Percentiles rank a stretch among this genome's conserved stretches.
These are phyloP conservation scores for Carassius auratus DNA, from an alignment of 2,113 vertebrate species.

Conservation along the genomic window DNA sequence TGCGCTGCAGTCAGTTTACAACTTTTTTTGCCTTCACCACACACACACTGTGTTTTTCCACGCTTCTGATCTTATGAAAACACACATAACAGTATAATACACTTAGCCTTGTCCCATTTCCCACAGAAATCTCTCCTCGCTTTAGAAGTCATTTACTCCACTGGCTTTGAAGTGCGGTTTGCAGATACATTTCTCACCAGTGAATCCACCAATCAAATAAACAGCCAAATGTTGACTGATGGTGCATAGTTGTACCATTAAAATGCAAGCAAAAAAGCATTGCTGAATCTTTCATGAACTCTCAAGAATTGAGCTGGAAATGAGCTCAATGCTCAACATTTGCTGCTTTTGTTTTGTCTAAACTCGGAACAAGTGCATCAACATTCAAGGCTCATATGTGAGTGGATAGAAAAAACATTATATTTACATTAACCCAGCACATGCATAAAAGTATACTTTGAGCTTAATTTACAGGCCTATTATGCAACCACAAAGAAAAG, in stretches of 20 bases:
- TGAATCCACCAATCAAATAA: constrained; percentile 1
- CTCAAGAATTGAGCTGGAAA: not conserved
- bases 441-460: not conserved
- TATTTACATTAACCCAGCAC: not conserved
- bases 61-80: constrained; percentile 12
- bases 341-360: not conserved
- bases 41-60: not conserved
- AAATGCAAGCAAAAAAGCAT: not conserved
- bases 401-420: not conserved
- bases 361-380: not conserved
- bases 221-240: not conserved
- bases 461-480: no score
- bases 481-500: not conserved
- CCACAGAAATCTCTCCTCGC: not conserved
- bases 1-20: not conserved
- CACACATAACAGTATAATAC: constrained; percentile 9
- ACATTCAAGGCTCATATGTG: not conserved
- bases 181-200: not conserved
- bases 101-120: constrained; percentile 21
- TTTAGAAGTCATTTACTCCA: not conserved
- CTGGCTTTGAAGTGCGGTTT: not conserved
- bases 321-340: not conserved
- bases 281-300: not conserved
- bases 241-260: not conserved
- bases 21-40: not conserved